Evolutionary conservation across 2,113 vertebrate species (phyloP), one percentile per base, ranked within the genome.

Genomic region (Melanostigma gelatinosum): DNA sequence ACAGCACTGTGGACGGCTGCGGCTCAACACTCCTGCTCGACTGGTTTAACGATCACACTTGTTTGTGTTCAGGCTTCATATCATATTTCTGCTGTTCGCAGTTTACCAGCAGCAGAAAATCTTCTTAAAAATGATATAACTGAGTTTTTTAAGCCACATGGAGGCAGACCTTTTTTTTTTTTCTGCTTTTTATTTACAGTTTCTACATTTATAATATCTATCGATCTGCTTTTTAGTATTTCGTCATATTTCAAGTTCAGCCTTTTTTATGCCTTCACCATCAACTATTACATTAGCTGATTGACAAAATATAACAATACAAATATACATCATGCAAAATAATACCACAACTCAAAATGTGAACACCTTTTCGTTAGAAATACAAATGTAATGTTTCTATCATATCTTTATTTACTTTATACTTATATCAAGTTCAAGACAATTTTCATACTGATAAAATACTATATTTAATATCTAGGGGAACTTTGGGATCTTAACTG

Each of bases 11-110:
- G 9, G 15, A 2, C 2, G 34, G 9, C 34, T 29, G 72, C 60
- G 40, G 16, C n/a, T 55, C 1, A 4, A 4, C 15, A 29, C 48
- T 75, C 73, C 60, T 75, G 48, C 9, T 65, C 24, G 16, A 55
- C 73, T 15, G 73, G 73, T 65, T 75, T 55, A 16, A 13, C 38
- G 29, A 52, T 36, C 57, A 18, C 32, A 38, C 38, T 61, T 8
- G 36, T 46, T 22, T 44, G 16, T 38, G 71, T 36, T 74, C 11
- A 24, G 42, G 9, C 24, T 60, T 61, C 1, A 2, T 8, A 1
- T 64, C 6, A 12, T 2, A 27, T 36, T 12, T 50, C 22, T 50
- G 44, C 72, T 52, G 13, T 48, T 58, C 57, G 27, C 9, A 18
- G 12, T 48, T 61, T 8, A 34, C 6, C 18, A 12, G 13, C n/a